Evolutionary conservation across 2,888 invertebrate genomes (phyloP), one percentile per base, ranked within the genome.

Genomic region (Apamea epomidion): DNA sequence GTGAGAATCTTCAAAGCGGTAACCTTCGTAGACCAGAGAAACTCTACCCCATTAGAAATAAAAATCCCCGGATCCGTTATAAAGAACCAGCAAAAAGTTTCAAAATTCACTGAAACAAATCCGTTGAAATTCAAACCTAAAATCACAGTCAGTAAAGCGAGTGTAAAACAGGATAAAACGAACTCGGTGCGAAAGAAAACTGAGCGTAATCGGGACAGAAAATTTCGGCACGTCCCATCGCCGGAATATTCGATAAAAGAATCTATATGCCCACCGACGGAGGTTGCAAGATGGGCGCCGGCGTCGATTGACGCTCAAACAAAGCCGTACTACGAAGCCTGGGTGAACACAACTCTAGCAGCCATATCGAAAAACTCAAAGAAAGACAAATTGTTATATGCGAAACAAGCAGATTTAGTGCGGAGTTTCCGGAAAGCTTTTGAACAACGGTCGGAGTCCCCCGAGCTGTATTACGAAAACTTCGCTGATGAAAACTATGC

Each of bases 241-340:
- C 86, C 90, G 0, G 84, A 86, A 12, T 14, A 32, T 14, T 80
- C 81, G 0, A 0, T 0, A 12, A 58, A 6, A 0, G 18, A 18
- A 79, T 58, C 18, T 73, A 42, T 18, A 0, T 93, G 93, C 0
- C 94, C 94, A 0, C 87, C 89, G 0, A 96, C 96, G 0, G 95
- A 96, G 80, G 94, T 96, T 0, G 95, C 95, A 0, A 94, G 94
- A 87, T 96, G 96, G 96, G 93, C 92, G 1, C 94, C 96, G 0
- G 87, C 90, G 0, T 92, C 92, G 4, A 78, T 93, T 0, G 92
- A 90, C 5, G 86, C 90, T 0, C 93, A 94, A n/a, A 94, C 95
- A 0, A 93, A 93, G 72, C 95, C 94, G 0, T 96, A 96, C 64
- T 96, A 97, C 88, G 96, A 96, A 68, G 96, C 96, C 0, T 97